phyloP scores from a whole-genome alignment of 2,113 vertebrate genomes.

The Cettia cetti region DNA sequence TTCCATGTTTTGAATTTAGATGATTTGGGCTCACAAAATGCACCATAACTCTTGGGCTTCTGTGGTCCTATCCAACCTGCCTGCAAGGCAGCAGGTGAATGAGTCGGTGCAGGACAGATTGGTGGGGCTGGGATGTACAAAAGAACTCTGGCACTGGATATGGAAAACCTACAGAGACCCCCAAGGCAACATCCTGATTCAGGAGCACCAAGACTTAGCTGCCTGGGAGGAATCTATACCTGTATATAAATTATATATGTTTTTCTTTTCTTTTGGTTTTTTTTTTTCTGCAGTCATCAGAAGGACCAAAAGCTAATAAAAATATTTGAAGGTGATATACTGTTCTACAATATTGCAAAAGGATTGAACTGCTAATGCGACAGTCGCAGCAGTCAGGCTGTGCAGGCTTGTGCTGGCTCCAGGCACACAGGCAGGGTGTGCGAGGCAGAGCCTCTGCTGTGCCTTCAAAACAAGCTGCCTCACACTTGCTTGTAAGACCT shows the following conservation, averaged over 20 bases:
- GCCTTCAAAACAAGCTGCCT: neutral
- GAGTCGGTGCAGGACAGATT: neutral
- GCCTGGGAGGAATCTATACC: neutral
- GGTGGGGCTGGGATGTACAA: neutral
- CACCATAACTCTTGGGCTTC: neutral
- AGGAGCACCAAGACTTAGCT: neutral
- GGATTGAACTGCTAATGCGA: neutral
- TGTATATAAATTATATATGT: neutral
- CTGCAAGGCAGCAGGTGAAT: neutral
- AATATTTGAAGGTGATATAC: neutral
- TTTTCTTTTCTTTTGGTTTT: neutral
- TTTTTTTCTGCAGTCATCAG: neutral
- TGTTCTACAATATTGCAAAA: neutral
- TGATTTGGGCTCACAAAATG: neutral
- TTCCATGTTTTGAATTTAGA: neutral
- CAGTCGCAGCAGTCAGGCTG: neutral
- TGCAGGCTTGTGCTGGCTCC: fast-evolving
- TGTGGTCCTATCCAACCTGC: neutral
- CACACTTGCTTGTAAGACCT: neutral
- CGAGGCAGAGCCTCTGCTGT: neutral
- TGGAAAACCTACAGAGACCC: neutral
- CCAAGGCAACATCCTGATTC: fast-evolving
- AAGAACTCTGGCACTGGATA: neutral
- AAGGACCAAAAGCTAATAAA: neutral
- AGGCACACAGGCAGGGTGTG: fast-evolving